Evolutionary conservation across 2,797 vertebrate species (phyloP).

Genomic region (Cuniculus paca): DNA sequence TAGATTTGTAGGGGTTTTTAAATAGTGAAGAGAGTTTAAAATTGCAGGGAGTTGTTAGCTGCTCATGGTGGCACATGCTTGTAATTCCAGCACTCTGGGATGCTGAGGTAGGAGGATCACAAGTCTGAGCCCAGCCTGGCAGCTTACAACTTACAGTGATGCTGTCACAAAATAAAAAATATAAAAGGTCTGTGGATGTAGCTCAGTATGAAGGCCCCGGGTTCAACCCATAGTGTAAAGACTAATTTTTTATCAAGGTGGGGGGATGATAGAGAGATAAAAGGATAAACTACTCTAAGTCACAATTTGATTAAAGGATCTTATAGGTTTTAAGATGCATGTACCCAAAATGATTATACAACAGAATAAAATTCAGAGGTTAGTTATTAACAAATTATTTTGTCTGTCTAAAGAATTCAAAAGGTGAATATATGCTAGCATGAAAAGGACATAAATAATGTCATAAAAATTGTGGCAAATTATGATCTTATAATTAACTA

Average conservation of each 20-base stretch:
- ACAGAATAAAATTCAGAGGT: neutral
- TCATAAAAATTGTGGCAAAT: slow-evolving; percentile 24
- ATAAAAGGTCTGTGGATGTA: neutral
- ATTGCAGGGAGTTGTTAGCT: neutral
- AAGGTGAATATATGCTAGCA: neutral
- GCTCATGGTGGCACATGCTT: neutral
- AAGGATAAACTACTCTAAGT: neutral
- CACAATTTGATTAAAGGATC: neutral
- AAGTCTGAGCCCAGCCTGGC: neutral
- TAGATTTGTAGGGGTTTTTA: neutral
- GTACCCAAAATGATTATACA: neutral
- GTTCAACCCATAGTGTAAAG: neutral
- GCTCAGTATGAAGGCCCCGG: neutral
- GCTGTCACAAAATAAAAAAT: neutral
- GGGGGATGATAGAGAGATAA: neutral
- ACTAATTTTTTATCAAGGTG: neutral
- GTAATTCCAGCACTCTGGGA: neutral
- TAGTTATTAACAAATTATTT: neutral
- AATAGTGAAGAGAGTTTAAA: neutral
- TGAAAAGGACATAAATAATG: neutral
- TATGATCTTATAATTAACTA: neutral
- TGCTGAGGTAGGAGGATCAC: neutral
- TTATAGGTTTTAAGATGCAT: slow-evolving; percentile 1
- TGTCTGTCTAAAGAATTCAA: neutral
- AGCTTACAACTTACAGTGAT: neutral